Conservation (phyloP, 2,113 vertebrate species). For the Leucopsar rothschildi region DNA sequence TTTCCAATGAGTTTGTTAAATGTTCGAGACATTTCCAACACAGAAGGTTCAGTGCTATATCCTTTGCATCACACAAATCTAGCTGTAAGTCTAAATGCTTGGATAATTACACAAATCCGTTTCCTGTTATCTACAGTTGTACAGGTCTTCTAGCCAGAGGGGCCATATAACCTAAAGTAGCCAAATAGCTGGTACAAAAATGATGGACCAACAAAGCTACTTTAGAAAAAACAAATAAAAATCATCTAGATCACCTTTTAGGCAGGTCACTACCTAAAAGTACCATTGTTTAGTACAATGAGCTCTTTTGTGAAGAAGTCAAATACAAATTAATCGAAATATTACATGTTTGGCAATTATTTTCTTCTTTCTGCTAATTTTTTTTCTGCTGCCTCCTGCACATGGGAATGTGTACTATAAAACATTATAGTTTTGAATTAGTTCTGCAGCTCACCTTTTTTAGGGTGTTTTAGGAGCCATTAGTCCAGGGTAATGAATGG, state of each 20-base stretch:
- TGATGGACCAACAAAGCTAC: background rate
- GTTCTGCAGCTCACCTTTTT: background rate
- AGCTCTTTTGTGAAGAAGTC: background rate
- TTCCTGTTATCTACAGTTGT: background rate
- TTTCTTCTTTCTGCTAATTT: background rate
- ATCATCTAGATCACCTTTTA: background rate
- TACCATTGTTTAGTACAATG: background rate
- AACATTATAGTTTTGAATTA: background rate
- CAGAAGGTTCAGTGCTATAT: background rate
- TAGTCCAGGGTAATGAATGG: background rate
- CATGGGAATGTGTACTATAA: background rate
- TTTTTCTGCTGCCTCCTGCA: background rate
- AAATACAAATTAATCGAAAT: background rate
- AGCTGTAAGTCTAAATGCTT: background rate
- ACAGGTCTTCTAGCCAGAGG: background rate
- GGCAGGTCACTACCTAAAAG: background rate
- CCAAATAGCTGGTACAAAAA: background rate
- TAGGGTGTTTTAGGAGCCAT: background rate
- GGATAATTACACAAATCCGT: background rate
- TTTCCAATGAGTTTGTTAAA: background rate
- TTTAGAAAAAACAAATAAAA: background rate
- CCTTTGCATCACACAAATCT: background rate
- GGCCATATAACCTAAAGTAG: background rate
- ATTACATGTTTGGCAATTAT: background rate
- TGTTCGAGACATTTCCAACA: background rate